Base-by-base conservation (phyloP, 2,888 invertebrate species). In the Temnothorax rugatulus region DNA sequence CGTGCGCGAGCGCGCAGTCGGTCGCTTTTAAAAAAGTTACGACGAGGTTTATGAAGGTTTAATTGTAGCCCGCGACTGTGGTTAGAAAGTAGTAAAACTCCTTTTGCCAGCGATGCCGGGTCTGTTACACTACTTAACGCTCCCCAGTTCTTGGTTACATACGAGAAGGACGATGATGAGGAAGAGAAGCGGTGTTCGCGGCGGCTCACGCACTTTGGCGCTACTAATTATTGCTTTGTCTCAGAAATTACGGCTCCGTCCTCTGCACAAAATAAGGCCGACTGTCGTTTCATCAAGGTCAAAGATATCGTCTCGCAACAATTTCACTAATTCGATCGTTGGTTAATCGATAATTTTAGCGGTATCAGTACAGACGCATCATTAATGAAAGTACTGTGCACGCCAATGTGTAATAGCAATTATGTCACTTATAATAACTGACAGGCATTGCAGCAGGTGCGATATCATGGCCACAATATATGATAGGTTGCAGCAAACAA, bases 31-130 rank as follows among this genome's bases (percentile, higher is more conserved):
- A 93, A 93, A 94, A 93, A 92, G 92, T 93, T 93, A 93, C 91
- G 93, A 93, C 91, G 86, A 91, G 89, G 91, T 94, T 94, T 94
- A 94, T 92, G 94, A 89, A 89, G 93, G 92, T 94, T 94, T 94
- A 94, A 94, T 94, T 94, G 94, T 94, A 94, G 92, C 89, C 93
- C 91, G 90, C 91, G 93, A 93, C 92, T 93, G 93, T 92, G 92
- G 93, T 94, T 94, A 94, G 92, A 94, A 93, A 93, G 93, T 93
- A 94, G 92, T 94, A 93, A 94, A 93, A 92, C 90, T 88, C 91
- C 88, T 87, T 91, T 89, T 88, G 91, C 91, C 88, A 84, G 83
- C 34, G 38, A 82, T 86, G 75, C 76, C 83, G 38, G 13, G 81
- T 82, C 90, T 86, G 89, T 88, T 90, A 84, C 87, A 87, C 85